Evolutionary conservation across 2,113 vertebrate species (phyloP).

Genomic region (Sturnus vulgaris): DNA sequence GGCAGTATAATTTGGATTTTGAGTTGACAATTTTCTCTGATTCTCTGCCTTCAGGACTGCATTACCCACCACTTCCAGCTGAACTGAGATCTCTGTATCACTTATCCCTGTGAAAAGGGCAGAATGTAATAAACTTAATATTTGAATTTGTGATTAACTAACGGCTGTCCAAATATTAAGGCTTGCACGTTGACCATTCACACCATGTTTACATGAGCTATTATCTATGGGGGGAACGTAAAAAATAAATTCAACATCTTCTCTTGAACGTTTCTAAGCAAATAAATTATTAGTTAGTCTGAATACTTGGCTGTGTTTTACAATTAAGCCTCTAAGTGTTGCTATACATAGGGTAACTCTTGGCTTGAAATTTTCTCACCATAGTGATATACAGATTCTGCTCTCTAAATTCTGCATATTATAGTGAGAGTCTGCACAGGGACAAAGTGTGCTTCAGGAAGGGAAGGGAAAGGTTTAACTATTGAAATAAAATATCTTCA

Average conservation of each 20-base stretch:
- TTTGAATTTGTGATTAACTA: not conserved
- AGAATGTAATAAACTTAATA: not conserved
- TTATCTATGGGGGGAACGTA: not conserved
- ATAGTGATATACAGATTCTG: not conserved
- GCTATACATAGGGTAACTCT: not conserved
- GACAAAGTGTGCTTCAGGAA: not conserved
- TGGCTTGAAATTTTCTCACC: not conserved
- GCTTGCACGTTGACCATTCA: slow-evolving; percentile 13
- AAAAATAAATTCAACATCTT: not conserved
- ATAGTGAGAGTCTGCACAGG: not conserved
- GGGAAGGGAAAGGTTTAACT: not conserved
- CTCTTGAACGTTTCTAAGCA: not conserved
- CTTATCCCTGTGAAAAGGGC: not conserved
- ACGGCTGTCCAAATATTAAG: not conserved
- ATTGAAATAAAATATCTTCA: not conserved
- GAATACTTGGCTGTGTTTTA: not conserved
- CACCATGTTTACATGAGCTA: not conserved
- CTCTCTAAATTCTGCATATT: not conserved
- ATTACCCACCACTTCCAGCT: not conserved
- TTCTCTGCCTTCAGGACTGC: not conserved
- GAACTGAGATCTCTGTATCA: not conserved
- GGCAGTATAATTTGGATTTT: not conserved
- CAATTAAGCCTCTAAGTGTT: not conserved
- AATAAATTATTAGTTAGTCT: not conserved
- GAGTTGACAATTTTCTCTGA: not conserved